These are phyloP conservation scores for Pantherophis alleghaniensis DNA, from an alignment of 2,797 vertebrate genomes.

Conservation along the genomic window DNA sequence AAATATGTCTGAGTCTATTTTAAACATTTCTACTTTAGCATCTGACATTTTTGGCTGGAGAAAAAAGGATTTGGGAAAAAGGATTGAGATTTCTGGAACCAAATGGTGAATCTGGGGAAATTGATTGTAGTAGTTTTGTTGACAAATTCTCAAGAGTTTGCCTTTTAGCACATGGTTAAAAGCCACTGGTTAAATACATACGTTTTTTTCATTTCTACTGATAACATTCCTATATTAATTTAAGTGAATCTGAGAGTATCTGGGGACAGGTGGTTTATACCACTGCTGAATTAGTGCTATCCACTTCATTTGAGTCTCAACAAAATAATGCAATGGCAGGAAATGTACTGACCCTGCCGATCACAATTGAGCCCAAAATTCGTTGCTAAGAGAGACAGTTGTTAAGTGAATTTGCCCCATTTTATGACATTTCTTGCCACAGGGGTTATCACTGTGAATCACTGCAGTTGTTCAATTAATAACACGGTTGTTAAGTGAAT, in stretches of 20 bases:
- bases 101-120: conserved; percentile 1
- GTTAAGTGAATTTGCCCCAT: background rate
- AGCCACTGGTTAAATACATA: background rate
- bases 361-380: background rate
- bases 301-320: background rate
- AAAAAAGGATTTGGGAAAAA: background rate
- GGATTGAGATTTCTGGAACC: background rate
- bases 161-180: background rate
- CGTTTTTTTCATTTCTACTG: background rate
- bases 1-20: background rate
- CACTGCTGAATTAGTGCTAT: background rate
- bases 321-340: background rate
- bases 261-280: background rate
- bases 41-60: conserved; percentile 8
- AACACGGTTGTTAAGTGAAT: background rate
- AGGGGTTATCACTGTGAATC: background rate
- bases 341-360: background rate
- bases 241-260: background rate
- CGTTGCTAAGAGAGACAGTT: background rate
- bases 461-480: background rate
- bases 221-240: background rate
- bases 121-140: background rate
- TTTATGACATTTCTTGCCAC: background rate
- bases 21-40: background rate
- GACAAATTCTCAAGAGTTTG: background rate